Evolutionary conservation across 2,797 vertebrate species (phyloP), one percentile per base, ranked within the genome.

Genomic region (Hyperoplus immaculatus): DNA sequence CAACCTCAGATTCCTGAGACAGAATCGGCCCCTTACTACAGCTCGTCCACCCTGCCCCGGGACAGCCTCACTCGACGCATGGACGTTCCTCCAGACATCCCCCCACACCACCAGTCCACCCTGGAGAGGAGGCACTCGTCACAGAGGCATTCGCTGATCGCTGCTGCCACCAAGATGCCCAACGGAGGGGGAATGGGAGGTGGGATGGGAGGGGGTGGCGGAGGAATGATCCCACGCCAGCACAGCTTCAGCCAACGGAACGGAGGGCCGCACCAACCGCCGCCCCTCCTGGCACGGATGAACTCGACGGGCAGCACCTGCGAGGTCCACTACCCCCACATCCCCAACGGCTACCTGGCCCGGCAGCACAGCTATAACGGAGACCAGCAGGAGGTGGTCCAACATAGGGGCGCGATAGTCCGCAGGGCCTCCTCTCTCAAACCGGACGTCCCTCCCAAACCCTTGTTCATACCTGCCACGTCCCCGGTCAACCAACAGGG

Each of bases 21-120:
- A 0, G 95, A 96, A 69, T 95, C 94, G 0, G 94, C 95, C 0
- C 95, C 95, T 0, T 96, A 96, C 83, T 96, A 96, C 76, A 96
- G 95, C 90, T 94, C 96, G 0, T 95, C 96, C 62, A 96, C 96
- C 0, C 87, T 97, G 39, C 96, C 96, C 1, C 92, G 96, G 70
- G 96, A 97, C 87, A 95, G 95, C 82, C 94, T 96, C 51, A 97
- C 96, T 0, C 93, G 96, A 10, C 93, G 97, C 84, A 95, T 97
- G 93, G 97, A 97, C 41, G 94, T 97, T 6, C 97, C 96, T 0
- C 97, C 97, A 0, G 97, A 97, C 61, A 93, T 95, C 13, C 93
- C 92, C 0, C 78, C 88, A 0, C 94, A 94, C 64, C 95, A 95
- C 66, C 95, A 95, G 78, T 94, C 95, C 68, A 96, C 95, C 21